Base-by-base conservation (phyloP, 2,888 invertebrate species). In the Sinodicranocentrus sp. region DNA sequence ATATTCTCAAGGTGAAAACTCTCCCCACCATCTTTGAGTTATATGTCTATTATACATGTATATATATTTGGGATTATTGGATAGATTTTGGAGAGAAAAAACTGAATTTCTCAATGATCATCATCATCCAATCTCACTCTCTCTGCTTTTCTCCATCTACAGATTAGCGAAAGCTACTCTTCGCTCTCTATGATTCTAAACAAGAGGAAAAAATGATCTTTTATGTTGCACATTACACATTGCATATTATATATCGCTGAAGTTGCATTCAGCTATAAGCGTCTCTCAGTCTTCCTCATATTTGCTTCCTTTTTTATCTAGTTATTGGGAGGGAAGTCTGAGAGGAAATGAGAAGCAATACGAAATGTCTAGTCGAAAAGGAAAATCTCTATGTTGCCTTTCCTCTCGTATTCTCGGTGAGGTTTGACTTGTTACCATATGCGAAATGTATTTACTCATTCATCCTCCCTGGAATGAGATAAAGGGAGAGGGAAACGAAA, bases 21-120 rank as follows among this genome's bases (percentile, higher is more conserved):
- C 33, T 44, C 39, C 15, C 48, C 68, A 17, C 28, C 52, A 28
- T 26, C 61, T 6, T n/a, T n/a, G n/a, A n/a, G n/a, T n/a, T n/a
- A n/a, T n/a, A n/a, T n/a, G n/a, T n/a, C n/a, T n/a, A n/a, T n/a
- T 59, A 8, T n/a, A 6, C 65, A 70, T 25, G 39, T 13, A 8
- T 13, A 39, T 43, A 48, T 52, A 10, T 52, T 52, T 70, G 48
- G 54, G 54, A 71, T 71, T 57, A 57, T 57, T 54, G 57, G 71
- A 71, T 57, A 19, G 71, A 71, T 54, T 57, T 71, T 48, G 33
- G 33, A 54, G 71, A 17, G 15, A 25, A 48, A 33, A n/a, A 52
- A 10, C 3, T 6, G 19, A 33, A 59, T 59, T 59, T 52, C 52
- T 52, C n/a, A 6, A 52, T 39, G 39, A 48, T 48, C 48, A 48